Evolutionary conservation across 2,888 invertebrate genomes (phyloP), one percentile per base, ranked within the genome.

Genomic region (Cataglyphis livida): DNA sequence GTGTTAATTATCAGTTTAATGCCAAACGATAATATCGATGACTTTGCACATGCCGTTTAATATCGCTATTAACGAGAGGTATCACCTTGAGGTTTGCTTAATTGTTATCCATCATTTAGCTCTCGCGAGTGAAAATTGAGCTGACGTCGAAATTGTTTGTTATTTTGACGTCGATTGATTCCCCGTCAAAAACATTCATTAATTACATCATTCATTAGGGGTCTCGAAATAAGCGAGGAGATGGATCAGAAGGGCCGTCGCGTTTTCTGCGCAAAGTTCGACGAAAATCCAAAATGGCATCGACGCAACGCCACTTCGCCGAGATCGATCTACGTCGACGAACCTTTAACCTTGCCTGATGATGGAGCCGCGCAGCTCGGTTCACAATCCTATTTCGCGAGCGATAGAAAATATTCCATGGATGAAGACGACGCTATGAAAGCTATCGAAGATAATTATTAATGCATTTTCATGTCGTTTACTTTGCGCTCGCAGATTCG

Each of bases 201-300:
- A 57, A 78, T 78, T 57, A 48, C 32, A 10, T 59, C 41, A 18
- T 44, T 57, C 38, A 68, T 68, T 44, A 78, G 78, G 44, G 59
- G 59, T 41, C 78, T 70, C 21, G 10, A 59, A 18, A 18, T 78
- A 15, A 70, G 9, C 59, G 70, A 78, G 6, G 70, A 38, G 18
- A 21, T 0, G 15, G 70, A 70, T 18, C 70, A 59, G 12, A 25
- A 59, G 9, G 78, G 57, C 21, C 21, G 18, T 7, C 70, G 70
- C 35, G 59, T 70, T 68, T 78, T 78, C 44, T 78, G 78, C 18
- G 70, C 78, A 12, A 70, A 68, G 44, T 70, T 70, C 35, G 57
- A 78, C 3, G 59, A 32, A 78, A 59, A 57, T 57, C 70, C 44
- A 44, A 78, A 78, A 41, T 78, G 70, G 7, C 70, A 35, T 0